phyloP scores from a whole-genome alignment of 2,113 vertebrate species.

The Oryzias celebensis region DNA sequence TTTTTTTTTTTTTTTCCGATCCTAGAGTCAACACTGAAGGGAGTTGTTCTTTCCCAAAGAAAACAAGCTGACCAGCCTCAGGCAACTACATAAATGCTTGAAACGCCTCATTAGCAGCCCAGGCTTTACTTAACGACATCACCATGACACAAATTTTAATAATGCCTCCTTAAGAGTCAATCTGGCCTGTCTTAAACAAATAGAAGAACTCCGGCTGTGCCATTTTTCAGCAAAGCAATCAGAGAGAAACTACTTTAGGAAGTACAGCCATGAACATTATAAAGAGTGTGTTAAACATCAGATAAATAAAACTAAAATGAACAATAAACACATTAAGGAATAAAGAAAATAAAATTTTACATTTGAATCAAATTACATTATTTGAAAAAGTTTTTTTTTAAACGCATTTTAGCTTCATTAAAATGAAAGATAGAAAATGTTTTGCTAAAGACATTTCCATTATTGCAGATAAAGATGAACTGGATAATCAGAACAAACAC shows the following conservation, averaged over 20 bases:
- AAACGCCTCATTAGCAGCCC: not conserved
- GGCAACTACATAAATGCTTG: not conserved
- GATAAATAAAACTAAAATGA: too few relatives aligned
- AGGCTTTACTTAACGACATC: not conserved
- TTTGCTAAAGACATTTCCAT: too few relatives aligned
- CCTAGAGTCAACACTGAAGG: not conserved
- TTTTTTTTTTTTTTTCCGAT: conserved; percentile 12
- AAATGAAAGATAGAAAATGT: too few relatives aligned
- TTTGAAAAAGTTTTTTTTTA: too few relatives aligned
- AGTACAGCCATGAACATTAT: not conserved
- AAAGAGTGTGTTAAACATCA: not conserved
- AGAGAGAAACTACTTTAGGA: not conserved
- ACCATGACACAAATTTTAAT: not conserved
- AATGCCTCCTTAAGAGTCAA: not conserved
- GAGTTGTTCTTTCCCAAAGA: not conserved
- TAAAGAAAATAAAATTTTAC: too few relatives aligned
- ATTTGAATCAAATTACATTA: too few relatives aligned
- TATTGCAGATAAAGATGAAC: too few relatives aligned
- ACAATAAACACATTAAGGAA: too few relatives aligned
- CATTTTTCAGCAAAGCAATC: not conserved
- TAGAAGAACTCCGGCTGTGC: not conserved
- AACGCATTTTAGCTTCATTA: too few relatives aligned
- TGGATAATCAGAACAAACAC: too few relatives aligned
- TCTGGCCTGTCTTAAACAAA: not conserved
- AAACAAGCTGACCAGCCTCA: conserved; percentile 1